Evolutionary conservation across 2,797 vertebrate genomes (phyloP).

Genomic region (Neopelma chrysocephalum): DNA sequence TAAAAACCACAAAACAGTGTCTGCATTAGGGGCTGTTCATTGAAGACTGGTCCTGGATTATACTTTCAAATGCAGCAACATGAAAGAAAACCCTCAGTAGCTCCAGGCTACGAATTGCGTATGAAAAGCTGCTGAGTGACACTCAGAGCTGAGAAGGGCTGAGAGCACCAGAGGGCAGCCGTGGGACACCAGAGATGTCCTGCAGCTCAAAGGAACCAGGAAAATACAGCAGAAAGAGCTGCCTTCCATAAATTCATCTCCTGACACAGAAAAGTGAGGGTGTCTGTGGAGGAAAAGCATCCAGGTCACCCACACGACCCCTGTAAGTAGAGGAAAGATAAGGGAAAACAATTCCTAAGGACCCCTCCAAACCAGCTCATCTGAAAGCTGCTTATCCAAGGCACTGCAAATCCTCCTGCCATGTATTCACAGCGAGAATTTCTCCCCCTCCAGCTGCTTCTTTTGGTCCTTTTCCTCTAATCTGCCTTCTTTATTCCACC

Average conservation of each 20-base stretch:
- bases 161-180: constrained; percentile 14
- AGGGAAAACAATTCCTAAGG: neutral
- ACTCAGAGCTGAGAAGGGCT: neutral
- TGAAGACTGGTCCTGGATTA: neutral
- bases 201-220: rapidly evolving
- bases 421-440: neutral
- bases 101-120: neutral
- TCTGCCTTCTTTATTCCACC: neutral
- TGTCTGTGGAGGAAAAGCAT: neutral
- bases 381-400: neutral
- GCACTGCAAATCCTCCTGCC: neutral
- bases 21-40: neutral
- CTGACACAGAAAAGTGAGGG: neutral
- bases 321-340: neutral
- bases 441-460: neutral
- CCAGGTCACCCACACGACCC: rapidly evolving
- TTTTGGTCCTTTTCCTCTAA: neutral
- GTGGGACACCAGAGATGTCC: neutral
- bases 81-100: neutral
- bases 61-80: neutral
- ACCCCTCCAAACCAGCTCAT: neutral
- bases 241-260: neutral
- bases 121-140: neutral
- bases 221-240: no score
- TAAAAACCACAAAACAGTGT: rapidly evolving